Evolutionary conservation across 2,888 invertebrate genomes (phyloP).

Genomic region (Netelia virgata): DNA sequence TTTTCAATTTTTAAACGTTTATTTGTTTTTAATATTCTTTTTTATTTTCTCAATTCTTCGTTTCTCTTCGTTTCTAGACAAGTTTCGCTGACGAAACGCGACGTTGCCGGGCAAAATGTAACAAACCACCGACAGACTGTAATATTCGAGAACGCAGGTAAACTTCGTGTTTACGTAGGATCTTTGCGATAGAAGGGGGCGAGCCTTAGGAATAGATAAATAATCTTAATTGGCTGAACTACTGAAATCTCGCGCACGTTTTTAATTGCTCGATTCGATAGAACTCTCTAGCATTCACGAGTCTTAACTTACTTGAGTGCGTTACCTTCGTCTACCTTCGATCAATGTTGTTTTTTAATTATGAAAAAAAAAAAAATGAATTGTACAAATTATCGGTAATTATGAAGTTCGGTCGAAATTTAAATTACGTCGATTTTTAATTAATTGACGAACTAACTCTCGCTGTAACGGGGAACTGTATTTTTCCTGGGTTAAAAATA

Average conservation of each 20-base stretch:
- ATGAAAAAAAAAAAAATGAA: too few species aligned
- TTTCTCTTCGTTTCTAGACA: too few species aligned
- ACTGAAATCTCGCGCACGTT: conserved; percentile 73
- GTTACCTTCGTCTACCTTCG: too few species aligned
- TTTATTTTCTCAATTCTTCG: background rate
- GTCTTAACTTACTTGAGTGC: background rate
- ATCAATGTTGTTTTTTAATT: too few species aligned
- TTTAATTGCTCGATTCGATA: conserved; percentile 78
- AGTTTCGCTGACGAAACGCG: conserved; percentile 10
- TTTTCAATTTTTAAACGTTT: background rate
- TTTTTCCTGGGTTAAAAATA: background rate
- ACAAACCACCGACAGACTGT: conserved; percentile 2
- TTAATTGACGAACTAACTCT: background rate
- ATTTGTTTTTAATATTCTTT: background rate
- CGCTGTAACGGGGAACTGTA: background rate
- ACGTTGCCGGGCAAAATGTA: conserved; percentile 36
- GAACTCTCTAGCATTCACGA: conserved; percentile 60
- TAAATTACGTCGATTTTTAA: too few species aligned
- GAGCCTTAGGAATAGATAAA: conserved; percentile 75
- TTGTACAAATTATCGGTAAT: too few species aligned
- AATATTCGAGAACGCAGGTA: background rate
- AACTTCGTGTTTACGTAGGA: conserved; percentile 58
- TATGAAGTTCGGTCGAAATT: too few species aligned
- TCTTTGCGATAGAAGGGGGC: conserved; percentile 54
- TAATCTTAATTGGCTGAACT: conserved; percentile 78